These are phyloP conservation scores for Notiomystis cincta DNA, from an alignment of 2,113 vertebrate species.

Conservation along the genomic window DNA sequence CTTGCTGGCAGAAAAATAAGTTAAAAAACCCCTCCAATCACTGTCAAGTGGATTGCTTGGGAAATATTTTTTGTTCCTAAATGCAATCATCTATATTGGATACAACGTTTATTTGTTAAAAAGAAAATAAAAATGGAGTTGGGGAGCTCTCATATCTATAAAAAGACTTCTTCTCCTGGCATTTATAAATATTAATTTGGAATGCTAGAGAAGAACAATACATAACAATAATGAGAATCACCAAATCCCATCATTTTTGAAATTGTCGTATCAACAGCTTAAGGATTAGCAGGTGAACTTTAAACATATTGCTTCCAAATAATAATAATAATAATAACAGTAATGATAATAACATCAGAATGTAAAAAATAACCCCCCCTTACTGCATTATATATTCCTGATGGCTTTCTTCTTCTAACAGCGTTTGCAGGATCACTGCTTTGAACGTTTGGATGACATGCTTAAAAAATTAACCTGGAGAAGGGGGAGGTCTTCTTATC, in stretches of 20 bases:
- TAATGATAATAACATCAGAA: slow-evolving; percentile 67
- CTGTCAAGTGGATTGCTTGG: slow-evolving; percentile 59
- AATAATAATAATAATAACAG: slow-evolving; percentile 58
- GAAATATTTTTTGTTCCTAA: slow-evolving; percentile 72
- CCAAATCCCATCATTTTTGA: slow-evolving; percentile 82
- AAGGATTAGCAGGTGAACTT: slow-evolving; percentile 83
- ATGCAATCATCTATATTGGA: slow-evolving; percentile 79
- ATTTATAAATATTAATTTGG: slow-evolving; percentile 83
- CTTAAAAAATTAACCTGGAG: slow-evolving; percentile 58
- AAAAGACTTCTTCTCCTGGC: slow-evolving; percentile 66
- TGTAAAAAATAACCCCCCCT: not conserved
- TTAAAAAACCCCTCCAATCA: not conserved
- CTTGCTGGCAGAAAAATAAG: not conserved
- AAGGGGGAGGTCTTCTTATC: slow-evolving; percentile 59
- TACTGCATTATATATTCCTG: slow-evolving; percentile 46
- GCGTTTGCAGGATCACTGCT: slow-evolving; percentile 55
- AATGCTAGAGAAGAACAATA: slow-evolving; percentile 74
- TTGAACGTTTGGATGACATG: slow-evolving; percentile 29
- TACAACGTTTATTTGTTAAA: slow-evolving; percentile 56
- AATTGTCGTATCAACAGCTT: slow-evolving; percentile 78
- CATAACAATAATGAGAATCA: slow-evolving; percentile 81
- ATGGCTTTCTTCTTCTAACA: slow-evolving; percentile 55
- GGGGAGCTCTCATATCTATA: slow-evolving; percentile 67
- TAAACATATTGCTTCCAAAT: slow-evolving; percentile 77
- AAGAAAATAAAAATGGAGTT: slow-evolving; percentile 72